Evolutionary conservation across 2,797 vertebrate species (phyloP).

Genomic region (Spinibarbus caldwelli): DNA sequence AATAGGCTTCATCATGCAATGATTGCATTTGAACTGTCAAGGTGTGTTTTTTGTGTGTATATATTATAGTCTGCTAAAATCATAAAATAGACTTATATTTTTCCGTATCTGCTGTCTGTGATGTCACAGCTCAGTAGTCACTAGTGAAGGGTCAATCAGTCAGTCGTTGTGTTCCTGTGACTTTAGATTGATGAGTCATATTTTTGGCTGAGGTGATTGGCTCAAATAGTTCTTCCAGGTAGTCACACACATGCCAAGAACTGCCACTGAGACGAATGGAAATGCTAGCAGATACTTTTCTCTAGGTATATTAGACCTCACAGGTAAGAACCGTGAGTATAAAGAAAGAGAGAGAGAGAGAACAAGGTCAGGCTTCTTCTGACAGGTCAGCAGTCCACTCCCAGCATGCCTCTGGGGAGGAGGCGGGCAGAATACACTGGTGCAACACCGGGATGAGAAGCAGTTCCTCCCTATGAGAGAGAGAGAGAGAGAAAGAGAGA

Average conservation of each 20-base stretch:
- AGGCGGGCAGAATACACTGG: constrained; percentile 23
- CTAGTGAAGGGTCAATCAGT: neutral
- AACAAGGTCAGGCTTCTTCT: constrained; percentile 44
- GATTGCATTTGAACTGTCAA: neutral
- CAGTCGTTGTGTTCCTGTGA: neutral
- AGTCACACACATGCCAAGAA: neutral
- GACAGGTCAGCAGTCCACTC: constrained; percentile 40
- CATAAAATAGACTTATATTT: neutral
- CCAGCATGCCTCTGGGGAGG: constrained; percentile 54
- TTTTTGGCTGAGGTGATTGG: neutral
- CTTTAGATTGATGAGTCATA: neutral
- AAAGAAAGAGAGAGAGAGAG: constrained; percentile 14
- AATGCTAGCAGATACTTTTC: neutral
- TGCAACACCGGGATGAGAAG: constrained; percentile 11
- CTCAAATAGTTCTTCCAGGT: neutral
- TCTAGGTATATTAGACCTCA: neutral
- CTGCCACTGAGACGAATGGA: neutral
- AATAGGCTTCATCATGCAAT: neutral
- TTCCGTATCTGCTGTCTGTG: neutral
- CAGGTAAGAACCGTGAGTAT: neutral
- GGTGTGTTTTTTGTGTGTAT: neutral
- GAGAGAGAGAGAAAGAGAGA: constrained; percentile 1
- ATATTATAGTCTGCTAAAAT: neutral
- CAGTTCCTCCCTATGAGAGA: constrained; percentile 19
- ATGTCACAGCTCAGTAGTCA: neutral